Evolutionary conservation across 2,888 invertebrate genomes (phyloP).

Genomic region (Amphiduros pacificus): DNA sequence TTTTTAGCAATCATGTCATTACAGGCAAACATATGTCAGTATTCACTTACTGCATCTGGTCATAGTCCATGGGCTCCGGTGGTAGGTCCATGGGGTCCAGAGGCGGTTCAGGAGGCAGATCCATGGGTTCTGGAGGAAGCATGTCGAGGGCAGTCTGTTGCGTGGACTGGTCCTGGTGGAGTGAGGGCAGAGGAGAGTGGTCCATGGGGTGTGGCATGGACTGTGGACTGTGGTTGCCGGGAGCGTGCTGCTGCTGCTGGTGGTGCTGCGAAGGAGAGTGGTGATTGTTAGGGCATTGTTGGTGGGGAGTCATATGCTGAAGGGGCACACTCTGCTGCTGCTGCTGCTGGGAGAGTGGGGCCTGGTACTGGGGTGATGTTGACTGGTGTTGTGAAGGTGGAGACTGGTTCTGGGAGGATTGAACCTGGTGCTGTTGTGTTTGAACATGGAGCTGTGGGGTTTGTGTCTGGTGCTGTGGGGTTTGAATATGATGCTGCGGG

Average conservation of each 20-base stretch:
- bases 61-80: no score
- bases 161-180: neutral
- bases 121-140: no score
- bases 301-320: neutral
- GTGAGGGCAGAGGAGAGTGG: neutral
- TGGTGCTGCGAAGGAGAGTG: neutral
- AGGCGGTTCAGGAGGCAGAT: neutral
- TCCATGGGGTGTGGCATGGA: neutral
- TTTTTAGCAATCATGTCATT: no score
- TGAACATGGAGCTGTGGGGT: conserved; percentile 3
- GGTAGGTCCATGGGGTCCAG: neutral
- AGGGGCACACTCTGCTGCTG: conserved; percentile 9
- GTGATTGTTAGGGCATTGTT: neutral
- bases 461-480: no score
- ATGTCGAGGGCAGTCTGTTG: no score
- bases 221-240: neutral
- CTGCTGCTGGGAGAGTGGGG: neutral
- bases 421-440: neutral
- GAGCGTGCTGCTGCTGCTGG: neutral
- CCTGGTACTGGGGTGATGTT: conserved; percentile 14
- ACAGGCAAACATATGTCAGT: no score
- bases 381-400: neutral
- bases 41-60: no score
- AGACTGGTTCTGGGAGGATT: neutral
- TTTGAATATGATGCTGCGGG: no score